phyloP scores from a whole-genome alignment of 2,797 vertebrate genomes.

The Sternarchorhynchus goeldii region DNA sequence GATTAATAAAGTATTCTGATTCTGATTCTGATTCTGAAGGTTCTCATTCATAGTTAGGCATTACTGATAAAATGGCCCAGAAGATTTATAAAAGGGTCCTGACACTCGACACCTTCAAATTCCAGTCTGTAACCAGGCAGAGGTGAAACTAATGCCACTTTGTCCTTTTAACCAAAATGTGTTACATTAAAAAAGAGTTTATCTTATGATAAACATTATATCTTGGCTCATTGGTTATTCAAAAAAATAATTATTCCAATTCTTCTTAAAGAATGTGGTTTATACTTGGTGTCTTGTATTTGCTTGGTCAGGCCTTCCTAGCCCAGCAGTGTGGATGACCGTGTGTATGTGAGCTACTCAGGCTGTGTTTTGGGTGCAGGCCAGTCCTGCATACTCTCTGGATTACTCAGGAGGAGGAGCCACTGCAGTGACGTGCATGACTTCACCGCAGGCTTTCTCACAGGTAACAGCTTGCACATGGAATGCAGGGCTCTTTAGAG shows the following conservation, averaged over 20 bases:
- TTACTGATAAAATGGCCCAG: too few relatives aligned
- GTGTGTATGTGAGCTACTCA: background rate
- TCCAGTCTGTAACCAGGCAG: too few relatives aligned
- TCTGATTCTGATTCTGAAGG: too few relatives aligned
- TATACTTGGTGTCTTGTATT: background rate
- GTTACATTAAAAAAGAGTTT: background rate
- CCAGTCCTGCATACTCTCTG: conserved; percentile 33
- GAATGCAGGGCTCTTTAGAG: background rate
- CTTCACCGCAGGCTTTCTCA: conserved; percentile 34
- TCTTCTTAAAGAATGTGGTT: background rate
- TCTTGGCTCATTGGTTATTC: background rate
- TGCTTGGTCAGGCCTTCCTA: background rate
- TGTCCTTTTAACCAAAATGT: too few relatives aligned
- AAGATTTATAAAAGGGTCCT: too few relatives aligned
- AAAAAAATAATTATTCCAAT: too few relatives aligned
- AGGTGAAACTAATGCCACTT: too few relatives aligned
- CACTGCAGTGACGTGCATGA: conserved; percentile 43
- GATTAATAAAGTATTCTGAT: too few relatives aligned
- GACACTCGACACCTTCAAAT: too few relatives aligned
- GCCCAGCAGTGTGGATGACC: conserved; percentile 4
- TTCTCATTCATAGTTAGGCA: too few relatives aligned
- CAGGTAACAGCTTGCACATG: conserved; percentile 60
- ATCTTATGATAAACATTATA: background rate
- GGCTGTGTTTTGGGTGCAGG: conserved; percentile 31
- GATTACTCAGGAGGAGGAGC: conserved; percentile 43